Evolutionary conservation across 2,113 vertebrate species (phyloP), one percentile per base, ranked within the genome.

Genomic region (Nesoenas mayeri): DNA sequence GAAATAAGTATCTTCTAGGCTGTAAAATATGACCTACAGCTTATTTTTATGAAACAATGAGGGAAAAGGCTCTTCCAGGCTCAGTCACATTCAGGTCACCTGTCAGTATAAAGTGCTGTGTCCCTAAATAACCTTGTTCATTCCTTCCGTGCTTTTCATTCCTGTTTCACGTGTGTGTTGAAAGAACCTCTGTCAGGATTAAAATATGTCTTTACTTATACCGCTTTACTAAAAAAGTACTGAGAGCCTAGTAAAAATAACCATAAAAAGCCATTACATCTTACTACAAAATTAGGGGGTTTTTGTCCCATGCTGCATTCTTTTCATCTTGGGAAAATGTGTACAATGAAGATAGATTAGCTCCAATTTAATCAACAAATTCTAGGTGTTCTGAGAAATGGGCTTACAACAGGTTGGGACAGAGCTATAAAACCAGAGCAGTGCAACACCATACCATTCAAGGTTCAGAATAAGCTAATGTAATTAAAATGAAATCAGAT

Each of bases 361-460:
- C 83, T 92, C 6, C 53, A 84, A 86, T 94, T 88, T 93, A 90
- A 93, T 96, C 90, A 96, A 91, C 74, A 90, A 64, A 79, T 92
- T 86, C 32, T 13, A 47, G 50, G 48, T 88, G 38, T 74, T 88
- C 7, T 12, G 86, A 86, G 91, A 91, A 95, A 92, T 75, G 28
- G 44, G 32, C 44, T 94, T 90, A 89, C 65, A 94, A 81, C 48
- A 79, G 53, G 56, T 79, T 92, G 60, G 53, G 66, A 15, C 61
- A 51, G 65, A 86, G 65, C 61, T 86, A 1, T 74, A 78, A 93
- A 94, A 78, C 32, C 50, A 88, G 72, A 86, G 56, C 34, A 71
- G 34, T 78, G 69, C 88, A 78, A 36, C 28, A 60, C 56, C 48
- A 44, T 38, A 10, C 5, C 20, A 28, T 42, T 73, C 29, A 12